Conservation (phyloP, 2,888 invertebrate genomes). For the Machimus atricapillus region DNA sequence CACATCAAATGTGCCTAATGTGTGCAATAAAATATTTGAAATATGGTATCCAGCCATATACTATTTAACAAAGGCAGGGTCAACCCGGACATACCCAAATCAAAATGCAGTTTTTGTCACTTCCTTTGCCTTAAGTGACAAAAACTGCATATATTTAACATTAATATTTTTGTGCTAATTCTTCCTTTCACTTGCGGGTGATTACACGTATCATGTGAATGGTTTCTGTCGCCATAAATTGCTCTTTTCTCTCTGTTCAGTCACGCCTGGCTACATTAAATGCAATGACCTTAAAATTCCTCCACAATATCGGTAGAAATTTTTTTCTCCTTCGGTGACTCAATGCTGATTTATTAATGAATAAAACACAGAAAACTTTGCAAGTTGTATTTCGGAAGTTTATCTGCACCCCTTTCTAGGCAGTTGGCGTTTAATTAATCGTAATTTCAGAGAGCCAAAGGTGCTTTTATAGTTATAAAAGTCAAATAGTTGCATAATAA, state of each 20-base stretch:
- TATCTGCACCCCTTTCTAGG: not conserved
- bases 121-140: not conserved
- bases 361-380: not conserved
- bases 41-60: not conserved
- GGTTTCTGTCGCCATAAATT: not conserved
- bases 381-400: not conserved
- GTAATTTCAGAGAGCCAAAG: not conserved
- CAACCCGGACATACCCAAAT: not conserved
- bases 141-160: not conserved
- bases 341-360: not conserved
- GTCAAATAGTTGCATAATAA: not conserved
- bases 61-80: not conserved
- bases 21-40: not conserved
- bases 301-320: not conserved
- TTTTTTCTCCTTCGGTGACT: not conserved
- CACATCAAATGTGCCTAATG: too few relatives aligned
- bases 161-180: not conserved
- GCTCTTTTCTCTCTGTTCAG: not conserved
- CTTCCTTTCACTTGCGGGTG: not conserved
- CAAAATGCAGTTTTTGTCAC: not conserved
- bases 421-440: not conserved
- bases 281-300: not conserved
- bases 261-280: not conserved
- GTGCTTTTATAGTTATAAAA: not conserved
- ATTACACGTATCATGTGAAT: not conserved